Base-by-base conservation (phyloP, 2,888 invertebrate genomes). In the Drosophila affinis region DNA sequence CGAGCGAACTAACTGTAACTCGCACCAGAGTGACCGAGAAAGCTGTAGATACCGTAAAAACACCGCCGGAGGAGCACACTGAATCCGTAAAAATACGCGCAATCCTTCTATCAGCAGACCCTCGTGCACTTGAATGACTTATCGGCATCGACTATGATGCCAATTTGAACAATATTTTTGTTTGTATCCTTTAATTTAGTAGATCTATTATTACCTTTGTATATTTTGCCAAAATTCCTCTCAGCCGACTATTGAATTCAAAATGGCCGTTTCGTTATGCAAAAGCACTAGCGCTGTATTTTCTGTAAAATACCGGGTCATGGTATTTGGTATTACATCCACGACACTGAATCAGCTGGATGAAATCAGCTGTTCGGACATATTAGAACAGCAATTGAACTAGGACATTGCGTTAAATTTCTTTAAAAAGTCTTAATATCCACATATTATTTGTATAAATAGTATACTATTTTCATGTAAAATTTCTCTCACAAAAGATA, bases 1-100 rank as follows among this genome's bases (percentile, higher is more conserved):
- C 68, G 48, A 77, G 48, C 64, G 46, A 52, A 77, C 77, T 77
- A 77, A 77, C 61, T 57, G 62, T 65, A 62, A 29, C 34, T 29
- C 51, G 18, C 65, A 47, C 17, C 7, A 53, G 58, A 72, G 77
- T 67, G 60, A 53, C 79, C 77, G 32, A 32, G 6, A 5, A 2
- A 3, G 2, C 6, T 3, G 14, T n/a, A 29, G 5, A 24, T 24
- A 39, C 39, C 39, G 39, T 3, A 39, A 39, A n/a, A n/a, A 39
- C 39, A 6, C 39, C 39, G 1, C 14, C 39, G 39, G 34, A 34
- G 12, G 34, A 34, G 39, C n/a, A 39, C 7, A 39, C 29, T n/a
- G n/a, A 39, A n/a, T n/a, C 39, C 39, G 14, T 39, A n/a, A 39
- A 39, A 39, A 39, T 39, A 39, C 39, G n/a, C 39, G 7, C 39